These are phyloP conservation scores for Dolichopus griseipennis DNA, from an alignment of 2,888 invertebrate genomes.

Conservation along the genomic window DNA sequence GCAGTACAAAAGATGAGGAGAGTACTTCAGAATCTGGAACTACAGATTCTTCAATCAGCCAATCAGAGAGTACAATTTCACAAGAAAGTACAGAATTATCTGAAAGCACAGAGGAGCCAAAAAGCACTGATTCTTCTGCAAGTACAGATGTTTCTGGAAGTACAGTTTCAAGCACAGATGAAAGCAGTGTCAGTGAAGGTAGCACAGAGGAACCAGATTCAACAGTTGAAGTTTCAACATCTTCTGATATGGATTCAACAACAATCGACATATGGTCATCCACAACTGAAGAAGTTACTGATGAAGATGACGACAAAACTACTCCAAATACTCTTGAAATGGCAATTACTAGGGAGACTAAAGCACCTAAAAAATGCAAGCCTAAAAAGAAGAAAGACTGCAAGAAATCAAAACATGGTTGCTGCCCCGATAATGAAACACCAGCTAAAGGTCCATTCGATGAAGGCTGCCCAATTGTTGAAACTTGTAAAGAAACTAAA, in stretches of 20 bases:
- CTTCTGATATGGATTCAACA: conserved; percentile 24
- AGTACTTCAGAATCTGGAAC: conserved; percentile 8
- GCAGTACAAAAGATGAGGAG: conserved; percentile 9
- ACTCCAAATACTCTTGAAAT: conserved; percentile 48
- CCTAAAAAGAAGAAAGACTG: conserved; percentile 49
- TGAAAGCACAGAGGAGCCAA: conserved; percentile 21
- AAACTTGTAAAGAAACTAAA: conserved; percentile 66
- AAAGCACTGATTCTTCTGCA: conserved; percentile 17
- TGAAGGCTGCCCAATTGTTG: conserved; percentile 62
- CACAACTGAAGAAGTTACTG: conserved; percentile 24
- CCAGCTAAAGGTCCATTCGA: conserved; percentile 74
- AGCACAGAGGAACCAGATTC: conserved; percentile 18
- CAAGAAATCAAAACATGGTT: conserved; percentile 60
- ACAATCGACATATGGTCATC: conserved; percentile 40
- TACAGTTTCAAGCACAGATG: background rate
- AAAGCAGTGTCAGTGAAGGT: conserved; percentile 5
- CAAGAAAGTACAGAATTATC: conserved; percentile 23
- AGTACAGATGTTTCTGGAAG: conserved; percentile 15
- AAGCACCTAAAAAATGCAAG: conserved; percentile 48
- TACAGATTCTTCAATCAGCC: background rate
- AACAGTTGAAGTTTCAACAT: conserved; percentile 13
- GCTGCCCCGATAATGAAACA: conserved; percentile 73
- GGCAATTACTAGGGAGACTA: conserved; percentile 45
- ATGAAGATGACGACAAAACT: conserved; percentile 46
- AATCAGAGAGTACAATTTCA: background rate